Percentiles rank a stretch among this genome's conserved stretches.
Evolutionary conservation across 1,140 invertebrate species (phyloP).

Genomic region (Drosophila willistoni): DNA sequence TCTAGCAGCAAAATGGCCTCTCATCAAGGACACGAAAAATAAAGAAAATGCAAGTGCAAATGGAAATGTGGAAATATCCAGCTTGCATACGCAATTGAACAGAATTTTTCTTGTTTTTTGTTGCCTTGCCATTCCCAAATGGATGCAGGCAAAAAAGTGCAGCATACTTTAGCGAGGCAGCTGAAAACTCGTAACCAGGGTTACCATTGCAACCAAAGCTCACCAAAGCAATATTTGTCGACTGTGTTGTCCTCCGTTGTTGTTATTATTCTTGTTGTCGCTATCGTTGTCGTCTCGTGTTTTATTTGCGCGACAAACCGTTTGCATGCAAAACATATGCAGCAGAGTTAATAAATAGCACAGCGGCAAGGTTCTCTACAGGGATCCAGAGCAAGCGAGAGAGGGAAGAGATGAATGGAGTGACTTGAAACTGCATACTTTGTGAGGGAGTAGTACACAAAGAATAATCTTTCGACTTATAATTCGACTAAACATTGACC

Average conservation of each 20-base stretch:
- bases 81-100: conserved; percentile 2
- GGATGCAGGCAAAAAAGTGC: conserved; percentile 63
- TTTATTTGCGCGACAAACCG: conserved; percentile 26
- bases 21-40: conserved; percentile 57
- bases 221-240: conserved; percentile 42
- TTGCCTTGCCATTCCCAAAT: conserved; percentile 53
- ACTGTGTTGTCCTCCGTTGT: conserved; percentile 33
- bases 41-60: conserved; percentile 42
- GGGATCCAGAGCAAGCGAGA: not conserved
- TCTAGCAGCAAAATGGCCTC: conserved; percentile 57
- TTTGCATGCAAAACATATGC: conserved; percentile 75
- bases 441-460: not conserved
- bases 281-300: conserved; percentile 65
- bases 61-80: not conserved
- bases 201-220: conserved; percentile 62
- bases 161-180: conserved; percentile 57
- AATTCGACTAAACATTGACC: not conserved
- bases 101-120: conserved; percentile 41
- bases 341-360: conserved; percentile 77
- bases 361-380: conserved; percentile 16
- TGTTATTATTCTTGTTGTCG: conserved; percentile 46
- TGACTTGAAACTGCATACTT: conserved; percentile 2
- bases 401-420: conserved; percentile 2
- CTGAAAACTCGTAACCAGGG: conserved; percentile 34
- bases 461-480: not conserved